Evolutionary conservation across 1,140 invertebrate species (phyloP), one percentile per base, ranked within the genome.

Genomic region (Carcinoscorpius rotundicauda): DNA sequence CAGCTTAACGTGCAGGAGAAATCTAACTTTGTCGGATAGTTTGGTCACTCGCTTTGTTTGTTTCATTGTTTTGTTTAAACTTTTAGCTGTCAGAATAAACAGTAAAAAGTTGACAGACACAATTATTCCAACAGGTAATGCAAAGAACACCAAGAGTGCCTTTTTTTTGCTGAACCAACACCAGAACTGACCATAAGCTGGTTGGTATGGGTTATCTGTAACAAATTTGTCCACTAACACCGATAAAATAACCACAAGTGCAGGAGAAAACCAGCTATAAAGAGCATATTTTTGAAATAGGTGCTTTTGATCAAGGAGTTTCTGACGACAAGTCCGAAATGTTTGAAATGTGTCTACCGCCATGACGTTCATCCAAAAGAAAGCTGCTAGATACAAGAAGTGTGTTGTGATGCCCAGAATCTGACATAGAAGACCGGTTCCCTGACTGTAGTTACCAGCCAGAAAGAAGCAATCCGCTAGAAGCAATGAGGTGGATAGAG

Each of bases 301-400:
- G 4, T 57, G 56, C 3, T 29, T 51, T 3, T 60, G 62, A n/a
- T 50, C 66, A 4, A 58, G 52, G n/a, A 57, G 60, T 51, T 53
- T 51, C 48, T 59, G 8, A 3, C 10, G 29, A 10, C 62, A 56
- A 1, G 51, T 63, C 3, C 69, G 51, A 69, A 83, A 81, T 10
- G 92, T 96, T 85, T 89, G 89, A 87, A 89, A 93, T 75, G 93
- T 92, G 78, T 95, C 93, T 79, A 92, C 92, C 76, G 91, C 93
- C 89, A 95, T 94, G 55, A 90, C 90, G 78, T 91, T 92, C 63
- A 97, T 87, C 93, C 93, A 97, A 76, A 93, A 93, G 82, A 97
- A 97, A 67, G 93, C 88, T 52, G 90, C 84, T 72, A 97, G 80
- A 78, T 93, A 94, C 77, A 91, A 87, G 82, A 93, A 96, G 76